Conservation (phyloP, 2,113 vertebrate genomes). For the Geococcyx californianus region DNA sequence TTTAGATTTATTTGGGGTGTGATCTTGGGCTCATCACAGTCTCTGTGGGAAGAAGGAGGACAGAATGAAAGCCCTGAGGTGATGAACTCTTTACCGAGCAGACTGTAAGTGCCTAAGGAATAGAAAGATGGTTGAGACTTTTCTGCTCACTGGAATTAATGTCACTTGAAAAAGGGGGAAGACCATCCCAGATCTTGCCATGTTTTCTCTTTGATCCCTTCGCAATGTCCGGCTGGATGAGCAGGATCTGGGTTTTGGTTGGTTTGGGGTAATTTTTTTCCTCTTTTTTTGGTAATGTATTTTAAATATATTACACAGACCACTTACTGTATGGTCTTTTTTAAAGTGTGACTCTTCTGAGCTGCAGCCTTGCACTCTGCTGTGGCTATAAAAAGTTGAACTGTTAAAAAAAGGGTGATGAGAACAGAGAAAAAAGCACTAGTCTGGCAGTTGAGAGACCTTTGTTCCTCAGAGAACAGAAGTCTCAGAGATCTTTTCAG, state of each 20-base stretch:
- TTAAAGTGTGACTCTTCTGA: background rate
- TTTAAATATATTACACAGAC: background rate
- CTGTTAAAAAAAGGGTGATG: rapidly evolving
- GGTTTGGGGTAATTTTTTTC: too few species aligned
- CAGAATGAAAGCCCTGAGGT: background rate
- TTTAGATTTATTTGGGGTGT: background rate
- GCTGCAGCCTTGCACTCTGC: background rate
- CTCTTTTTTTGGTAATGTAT: background rate
- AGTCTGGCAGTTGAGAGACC: background rate
- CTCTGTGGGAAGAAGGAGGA: background rate
- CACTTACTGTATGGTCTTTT: background rate
- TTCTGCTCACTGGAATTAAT: background rate
- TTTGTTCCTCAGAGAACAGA: background rate
- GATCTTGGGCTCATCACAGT: background rate
- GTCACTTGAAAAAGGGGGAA: background rate
- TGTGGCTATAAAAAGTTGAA: background rate
- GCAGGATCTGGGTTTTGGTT: background rate
- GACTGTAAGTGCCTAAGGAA: background rate
- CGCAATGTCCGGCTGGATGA: background rate
- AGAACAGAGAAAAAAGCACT: background rate
- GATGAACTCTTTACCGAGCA: background rate
- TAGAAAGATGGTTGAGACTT: background rate
- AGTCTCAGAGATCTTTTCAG: background rate
- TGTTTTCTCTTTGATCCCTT: background rate
- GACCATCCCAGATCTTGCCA: background rate